phyloP scores from a whole-genome alignment of 92 coral and sea anemone genomes.

The Siderastrea radians region DNA sequence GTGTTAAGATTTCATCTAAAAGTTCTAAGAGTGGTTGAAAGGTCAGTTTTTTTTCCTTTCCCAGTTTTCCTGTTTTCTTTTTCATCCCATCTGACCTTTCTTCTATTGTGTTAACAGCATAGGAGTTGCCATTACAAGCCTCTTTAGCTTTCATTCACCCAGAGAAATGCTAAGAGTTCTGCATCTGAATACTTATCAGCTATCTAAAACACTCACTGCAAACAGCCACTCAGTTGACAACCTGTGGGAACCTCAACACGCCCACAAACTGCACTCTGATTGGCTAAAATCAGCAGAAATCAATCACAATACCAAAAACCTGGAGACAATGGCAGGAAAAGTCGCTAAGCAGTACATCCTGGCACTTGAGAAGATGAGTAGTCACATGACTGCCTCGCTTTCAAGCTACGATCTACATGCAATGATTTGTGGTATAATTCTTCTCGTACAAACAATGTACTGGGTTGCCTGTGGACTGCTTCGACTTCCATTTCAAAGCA shows the following conservation, averaged over 20 bases:
- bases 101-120: conserved; percentile 55
- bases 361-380: conserved; percentile 82
- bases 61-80: background rate
- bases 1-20: too few relatives aligned
- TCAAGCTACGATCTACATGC: conserved; percentile 94
- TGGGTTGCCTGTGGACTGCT: conserved; percentile 70
- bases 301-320: conserved; percentile 20
- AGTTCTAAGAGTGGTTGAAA: too few relatives aligned
- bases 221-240: conserved; percentile 76
- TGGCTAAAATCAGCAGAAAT: conserved; percentile 72
- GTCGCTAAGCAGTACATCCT: conserved; percentile 81
- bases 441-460: conserved; percentile 80
- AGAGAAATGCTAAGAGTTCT: conserved; percentile 87
- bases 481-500: conserved; percentile 9
- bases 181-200: conserved; percentile 87
- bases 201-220: conserved; percentile 76
- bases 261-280: conserved; percentile 80
- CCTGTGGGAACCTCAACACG: conserved; percentile 83
- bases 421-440: conserved; percentile 78
- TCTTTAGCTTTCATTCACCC: conserved; percentile 67
- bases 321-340: conserved; percentile 69
- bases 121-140: conserved; percentile 78
- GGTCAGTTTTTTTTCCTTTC: too few relatives aligned
- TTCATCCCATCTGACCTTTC: background rate
- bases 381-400: conserved; percentile 80